Percentiles rank a stretch among this genome's conserved stretches.
These are phyloP conservation scores for Sebastiscus tertius DNA, from an alignment of 2,797 vertebrate genomes.

Conservation along the genomic window DNA sequence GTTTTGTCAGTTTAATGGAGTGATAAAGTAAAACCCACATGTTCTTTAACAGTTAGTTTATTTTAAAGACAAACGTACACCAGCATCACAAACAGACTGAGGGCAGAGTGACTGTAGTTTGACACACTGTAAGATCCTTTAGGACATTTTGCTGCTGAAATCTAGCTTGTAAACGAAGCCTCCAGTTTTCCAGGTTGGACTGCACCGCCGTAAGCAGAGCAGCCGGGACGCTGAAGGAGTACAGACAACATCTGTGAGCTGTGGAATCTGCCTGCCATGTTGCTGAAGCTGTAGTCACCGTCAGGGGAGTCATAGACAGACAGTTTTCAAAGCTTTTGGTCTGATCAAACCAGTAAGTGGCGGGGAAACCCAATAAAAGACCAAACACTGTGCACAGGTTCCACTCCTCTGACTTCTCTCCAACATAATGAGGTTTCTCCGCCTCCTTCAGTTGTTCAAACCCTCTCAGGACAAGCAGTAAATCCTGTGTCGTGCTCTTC, in stretches of 20 bases:
- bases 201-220: constrained; percentile 74
- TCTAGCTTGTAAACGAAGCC: constrained; percentile 71
- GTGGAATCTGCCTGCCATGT: constrained; percentile 71
- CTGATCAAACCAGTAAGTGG: constrained; percentile 86
- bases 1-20: constrained; percentile 28
- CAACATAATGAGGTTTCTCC: constrained; percentile 45
- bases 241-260: constrained; percentile 79
- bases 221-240: constrained; percentile 92
- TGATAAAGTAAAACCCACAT: background rate
- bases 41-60: constrained; percentile 27
- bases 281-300: constrained; percentile 81
- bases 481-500: constrained; percentile 52
- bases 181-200: constrained; percentile 81
- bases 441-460: constrained; percentile 9
- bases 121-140: constrained; percentile 83
- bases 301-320: constrained; percentile 87
- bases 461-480: constrained; percentile 76
- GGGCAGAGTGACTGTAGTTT: constrained; percentile 83
- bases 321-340: constrained; percentile 86
- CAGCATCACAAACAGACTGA: constrained; percentile 82
- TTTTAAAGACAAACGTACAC: constrained; percentile 12
- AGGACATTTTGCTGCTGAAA: constrained; percentile 86
- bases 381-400: constrained; percentile 92
- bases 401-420: constrained; percentile 78
- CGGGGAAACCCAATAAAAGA: constrained; percentile 90